These are phyloP conservation scores for Hypercompe scribonia DNA, from an alignment of 2,888 invertebrate genomes.

Conservation along the genomic window DNA sequence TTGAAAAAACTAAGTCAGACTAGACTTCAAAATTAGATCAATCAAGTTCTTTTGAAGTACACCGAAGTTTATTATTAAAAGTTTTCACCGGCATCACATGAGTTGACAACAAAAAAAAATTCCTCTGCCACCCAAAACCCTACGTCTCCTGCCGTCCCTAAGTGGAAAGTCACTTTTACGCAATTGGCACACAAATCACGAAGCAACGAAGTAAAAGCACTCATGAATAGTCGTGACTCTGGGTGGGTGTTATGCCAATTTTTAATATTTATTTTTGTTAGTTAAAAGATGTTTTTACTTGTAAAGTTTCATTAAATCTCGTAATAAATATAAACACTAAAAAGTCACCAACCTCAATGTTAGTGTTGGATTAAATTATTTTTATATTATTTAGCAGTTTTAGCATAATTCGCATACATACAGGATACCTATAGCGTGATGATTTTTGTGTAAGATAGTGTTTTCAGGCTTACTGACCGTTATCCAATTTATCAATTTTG, in stretches of 20 bases:
- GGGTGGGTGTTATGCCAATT: background rate
- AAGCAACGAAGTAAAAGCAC: slow-evolving; percentile 49
- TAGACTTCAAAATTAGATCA: background rate
- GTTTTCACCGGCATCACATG: slow-evolving; percentile 30
- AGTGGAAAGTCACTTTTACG: slow-evolving; percentile 63
- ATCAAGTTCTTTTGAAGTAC: background rate
- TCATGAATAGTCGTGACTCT: slow-evolving; percentile 44
- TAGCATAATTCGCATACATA: no score
- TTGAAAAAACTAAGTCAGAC: no score
- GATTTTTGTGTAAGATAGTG: no score
- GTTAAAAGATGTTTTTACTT: background rate
- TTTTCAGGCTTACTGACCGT: no score
- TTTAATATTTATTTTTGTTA: background rate
- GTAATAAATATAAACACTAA: no score
- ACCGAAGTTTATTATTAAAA: slow-evolving; percentile 25
- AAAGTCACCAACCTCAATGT: background rate
- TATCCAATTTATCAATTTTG: no score
- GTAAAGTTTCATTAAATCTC: no score
- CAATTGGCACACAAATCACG: slow-evolving; percentile 70
- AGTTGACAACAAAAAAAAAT: slow-evolving; percentile 42
- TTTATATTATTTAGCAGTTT: no score
- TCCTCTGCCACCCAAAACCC: slow-evolving; percentile 22
- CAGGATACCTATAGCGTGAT: no score
- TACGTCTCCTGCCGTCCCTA: slow-evolving; percentile 39
- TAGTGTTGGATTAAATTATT: no score